Percentiles rank a stretch among this genome's conserved stretches.
These are phyloP conservation scores for Benthosema pterotum DNA, from an alignment of 2,797 vertebrate species.

Conservation along the genomic window DNA sequence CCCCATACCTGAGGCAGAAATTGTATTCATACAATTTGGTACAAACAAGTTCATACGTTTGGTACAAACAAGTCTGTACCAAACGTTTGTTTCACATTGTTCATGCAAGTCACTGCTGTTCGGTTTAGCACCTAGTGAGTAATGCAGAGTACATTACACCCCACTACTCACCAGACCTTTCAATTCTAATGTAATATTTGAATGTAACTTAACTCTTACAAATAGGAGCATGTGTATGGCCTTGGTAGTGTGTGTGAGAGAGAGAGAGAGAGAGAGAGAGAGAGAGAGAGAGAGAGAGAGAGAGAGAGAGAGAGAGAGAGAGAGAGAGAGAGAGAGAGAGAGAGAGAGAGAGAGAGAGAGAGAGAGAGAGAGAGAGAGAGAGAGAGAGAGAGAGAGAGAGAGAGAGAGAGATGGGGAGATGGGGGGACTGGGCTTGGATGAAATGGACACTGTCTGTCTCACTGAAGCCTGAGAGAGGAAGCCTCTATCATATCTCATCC, in stretches of 20 bases:
- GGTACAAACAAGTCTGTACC: too few relatives aligned
- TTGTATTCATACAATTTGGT: too few relatives aligned
- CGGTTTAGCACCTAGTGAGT: too few relatives aligned
- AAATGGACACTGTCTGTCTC: slow-evolving; percentile 25
- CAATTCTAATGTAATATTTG: slow-evolving; percentile 30
- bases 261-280: background rate
- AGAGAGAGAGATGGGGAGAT: too few relatives aligned
- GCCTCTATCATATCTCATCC: slow-evolving; percentile 18
- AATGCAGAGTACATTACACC: too few relatives aligned
- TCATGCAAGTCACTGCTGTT: too few relatives aligned
- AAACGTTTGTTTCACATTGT: too few relatives aligned
- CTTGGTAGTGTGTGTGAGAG: slow-evolving; percentile 31
- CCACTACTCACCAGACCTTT: slow-evolving; percentile 21
- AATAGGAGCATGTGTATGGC: slow-evolving; percentile 1
- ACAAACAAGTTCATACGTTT: too few relatives aligned
- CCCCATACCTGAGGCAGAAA: too few relatives aligned
- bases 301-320: slow-evolving; percentile 8
- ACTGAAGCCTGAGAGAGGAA: slow-evolving; percentile 29
- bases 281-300: too few relatives aligned
- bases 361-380: background rate
- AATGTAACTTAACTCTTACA: slow-evolving; percentile 27
- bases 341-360: too few relatives aligned
- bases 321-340: too few relatives aligned
- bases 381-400: background rate
- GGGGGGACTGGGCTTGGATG: background rate